These are phyloP conservation scores for Lagorchestes hirsutus DNA, from an alignment of 2,797 vertebrate genomes.

Conservation along the genomic window DNA sequence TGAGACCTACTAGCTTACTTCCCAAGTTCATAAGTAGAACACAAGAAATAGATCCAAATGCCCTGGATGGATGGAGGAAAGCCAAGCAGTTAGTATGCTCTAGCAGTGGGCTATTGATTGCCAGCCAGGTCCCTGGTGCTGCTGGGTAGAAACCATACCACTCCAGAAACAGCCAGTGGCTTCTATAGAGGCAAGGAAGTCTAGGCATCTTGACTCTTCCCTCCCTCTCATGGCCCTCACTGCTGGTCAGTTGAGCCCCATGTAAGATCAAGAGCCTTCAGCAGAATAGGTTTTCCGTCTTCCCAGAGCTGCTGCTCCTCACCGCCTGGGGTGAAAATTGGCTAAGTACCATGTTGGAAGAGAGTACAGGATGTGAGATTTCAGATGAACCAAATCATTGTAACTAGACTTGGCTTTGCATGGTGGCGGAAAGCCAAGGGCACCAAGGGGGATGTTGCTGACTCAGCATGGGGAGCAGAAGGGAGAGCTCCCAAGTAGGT, in stretches of 20 bases:
- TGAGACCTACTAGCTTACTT: constrained; percentile 46
- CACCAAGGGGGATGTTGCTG: not conserved
- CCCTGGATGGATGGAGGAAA: constrained; percentile 54
- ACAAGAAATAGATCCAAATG: constrained; percentile 53
- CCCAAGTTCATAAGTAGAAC: constrained; percentile 53
- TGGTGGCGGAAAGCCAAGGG: constrained; percentile 20
- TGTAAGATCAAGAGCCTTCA: constrained; percentile 12
- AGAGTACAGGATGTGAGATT: constrained; percentile 61
- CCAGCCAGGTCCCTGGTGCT: constrained; percentile 30
- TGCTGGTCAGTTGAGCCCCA: not conserved
- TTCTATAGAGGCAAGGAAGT: not conserved
- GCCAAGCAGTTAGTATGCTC: constrained; percentile 61
- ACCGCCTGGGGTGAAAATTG: constrained; percentile 53
- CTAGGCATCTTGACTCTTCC: not conserved
- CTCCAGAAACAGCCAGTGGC: constrained; percentile 2
- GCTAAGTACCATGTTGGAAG: constrained; percentile 51
- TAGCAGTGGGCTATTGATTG: constrained; percentile 46
- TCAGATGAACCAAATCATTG: constrained; percentile 49
- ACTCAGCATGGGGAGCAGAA: constrained; percentile 46
- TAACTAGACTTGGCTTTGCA: constrained; percentile 63
- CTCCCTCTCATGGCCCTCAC: not conserved
- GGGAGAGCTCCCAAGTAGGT: not conserved
- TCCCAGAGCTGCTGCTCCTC: constrained; percentile 50
- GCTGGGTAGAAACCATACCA: constrained; percentile 48
- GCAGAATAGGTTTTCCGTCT: not conserved